Conservation (phyloP, 2,113 vertebrate genomes). For the Rhabdomys dilectus region DNA sequence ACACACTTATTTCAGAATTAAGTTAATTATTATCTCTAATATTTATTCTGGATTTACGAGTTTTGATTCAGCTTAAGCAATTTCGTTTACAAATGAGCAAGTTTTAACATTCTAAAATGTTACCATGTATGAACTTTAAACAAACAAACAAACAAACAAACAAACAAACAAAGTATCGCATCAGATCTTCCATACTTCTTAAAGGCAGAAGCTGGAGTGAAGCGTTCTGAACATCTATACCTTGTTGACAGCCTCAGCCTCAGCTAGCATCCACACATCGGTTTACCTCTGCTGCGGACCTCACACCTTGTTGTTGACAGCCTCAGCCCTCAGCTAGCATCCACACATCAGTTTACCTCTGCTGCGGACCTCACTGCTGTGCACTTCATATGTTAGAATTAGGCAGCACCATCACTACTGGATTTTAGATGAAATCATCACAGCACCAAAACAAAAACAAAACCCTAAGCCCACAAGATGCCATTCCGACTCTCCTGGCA, state of each 20-base stretch:
- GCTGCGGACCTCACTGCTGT: not conserved
- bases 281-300: not conserved
- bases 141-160: too few relatives aligned
- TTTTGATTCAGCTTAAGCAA: constrained; percentile 19
- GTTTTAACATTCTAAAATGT: constrained; percentile 27
- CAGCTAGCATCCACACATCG: not conserved
- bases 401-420: not conserved
- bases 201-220: not conserved
- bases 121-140: not conserved
- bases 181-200: not conserved
- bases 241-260: not conserved
- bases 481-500: not conserved
- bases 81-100: constrained; percentile 44
- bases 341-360: not conserved
- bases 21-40: constrained; percentile 18
- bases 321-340: not conserved
- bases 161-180: not conserved
- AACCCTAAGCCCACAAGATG: not conserved
- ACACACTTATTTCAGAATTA: constrained; percentile 2
- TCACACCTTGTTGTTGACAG: not conserved
- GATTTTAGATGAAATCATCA: not conserved
- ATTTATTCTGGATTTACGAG: not conserved
- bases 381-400: not conserved
- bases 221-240: not conserved
- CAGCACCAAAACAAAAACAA: not conserved